Conservation (phyloP, 2,113 vertebrate species). For the Macroglossus sobrinus region DNA sequence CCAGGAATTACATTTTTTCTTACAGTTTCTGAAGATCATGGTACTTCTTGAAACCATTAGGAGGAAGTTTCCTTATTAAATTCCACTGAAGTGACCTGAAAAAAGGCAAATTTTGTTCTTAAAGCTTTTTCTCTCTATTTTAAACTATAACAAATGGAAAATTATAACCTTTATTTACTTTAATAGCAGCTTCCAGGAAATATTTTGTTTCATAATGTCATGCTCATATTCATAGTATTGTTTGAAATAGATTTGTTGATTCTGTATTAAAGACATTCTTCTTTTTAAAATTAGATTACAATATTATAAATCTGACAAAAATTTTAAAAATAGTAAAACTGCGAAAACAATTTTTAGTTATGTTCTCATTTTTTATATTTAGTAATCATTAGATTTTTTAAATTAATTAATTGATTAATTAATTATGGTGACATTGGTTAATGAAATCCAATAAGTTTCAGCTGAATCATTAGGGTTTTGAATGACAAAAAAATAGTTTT, state of each 20-base stretch:
- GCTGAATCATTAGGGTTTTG: background rate
- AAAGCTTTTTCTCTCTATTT: background rate
- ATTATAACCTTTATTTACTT: background rate
- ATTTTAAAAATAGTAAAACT: background rate
- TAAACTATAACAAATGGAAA: background rate
- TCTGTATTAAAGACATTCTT: background rate
- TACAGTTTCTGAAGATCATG: constrained; percentile 92
- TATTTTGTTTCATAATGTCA: background rate
- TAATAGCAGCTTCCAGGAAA: background rate
- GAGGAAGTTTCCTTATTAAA: constrained; percentile 86
- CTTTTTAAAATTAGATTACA: background rate
- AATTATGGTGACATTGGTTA: too few relatives aligned
- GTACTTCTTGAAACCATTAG: constrained; percentile 89
- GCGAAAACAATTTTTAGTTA: background rate
- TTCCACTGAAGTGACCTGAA: constrained; percentile 93
- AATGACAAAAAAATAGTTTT: background rate
- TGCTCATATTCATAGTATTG: background rate
- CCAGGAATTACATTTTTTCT: constrained; percentile 74
- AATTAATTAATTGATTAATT: too few relatives aligned
- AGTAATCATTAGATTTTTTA: background rate
- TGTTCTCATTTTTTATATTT: background rate
- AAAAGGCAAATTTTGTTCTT: constrained; percentile 37
- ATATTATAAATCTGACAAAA: background rate
- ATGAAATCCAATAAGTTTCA: too few relatives aligned
- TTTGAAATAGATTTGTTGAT: background rate